A percentile compares a stretch with the other conserved stretches of the same genome.
phyloP scores from a whole-genome alignment of 53 echinoderm and acorn worm species.

The Temnopleurus reevesii region DNA sequence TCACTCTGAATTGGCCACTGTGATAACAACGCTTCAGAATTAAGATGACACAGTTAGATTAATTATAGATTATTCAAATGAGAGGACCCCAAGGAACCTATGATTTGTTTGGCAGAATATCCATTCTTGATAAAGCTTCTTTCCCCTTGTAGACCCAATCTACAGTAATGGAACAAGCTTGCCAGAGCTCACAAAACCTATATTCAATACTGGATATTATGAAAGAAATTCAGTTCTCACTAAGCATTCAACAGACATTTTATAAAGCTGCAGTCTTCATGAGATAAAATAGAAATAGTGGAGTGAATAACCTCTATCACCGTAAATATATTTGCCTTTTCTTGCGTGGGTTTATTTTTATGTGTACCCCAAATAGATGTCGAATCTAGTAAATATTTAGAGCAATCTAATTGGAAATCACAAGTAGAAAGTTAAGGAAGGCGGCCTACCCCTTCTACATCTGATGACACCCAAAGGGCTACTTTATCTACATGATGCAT shows the following conservation, averaged over 20 bases:
- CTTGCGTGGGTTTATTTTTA: neutral
- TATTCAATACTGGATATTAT: no score
- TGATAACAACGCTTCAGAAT: neutral
- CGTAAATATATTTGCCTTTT: neutral
- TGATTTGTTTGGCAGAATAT: no score
- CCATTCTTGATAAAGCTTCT: no score
- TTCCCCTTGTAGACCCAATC: no score
- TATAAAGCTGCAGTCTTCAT: neutral
- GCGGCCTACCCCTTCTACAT: neutral
- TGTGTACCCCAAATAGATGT: neutral
- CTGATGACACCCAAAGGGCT: neutral
- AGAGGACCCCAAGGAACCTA: neutral
- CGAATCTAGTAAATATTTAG: neutral
- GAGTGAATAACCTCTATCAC: neutral
- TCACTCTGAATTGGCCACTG: neutral
- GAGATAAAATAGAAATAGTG: neutral
- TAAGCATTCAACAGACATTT: neutral
- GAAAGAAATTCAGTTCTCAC: no score
- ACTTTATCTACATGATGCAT: conserved; percentile 22
- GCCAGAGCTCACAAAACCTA: no score
- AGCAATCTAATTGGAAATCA: neutral
- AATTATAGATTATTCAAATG: neutral
- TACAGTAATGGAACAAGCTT: no score
- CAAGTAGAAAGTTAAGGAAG: neutral
- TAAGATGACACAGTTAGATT: neutral